Evolutionary conservation across 2,797 vertebrate species (phyloP).

Genomic region (Sciurus carolinensis): DNA sequence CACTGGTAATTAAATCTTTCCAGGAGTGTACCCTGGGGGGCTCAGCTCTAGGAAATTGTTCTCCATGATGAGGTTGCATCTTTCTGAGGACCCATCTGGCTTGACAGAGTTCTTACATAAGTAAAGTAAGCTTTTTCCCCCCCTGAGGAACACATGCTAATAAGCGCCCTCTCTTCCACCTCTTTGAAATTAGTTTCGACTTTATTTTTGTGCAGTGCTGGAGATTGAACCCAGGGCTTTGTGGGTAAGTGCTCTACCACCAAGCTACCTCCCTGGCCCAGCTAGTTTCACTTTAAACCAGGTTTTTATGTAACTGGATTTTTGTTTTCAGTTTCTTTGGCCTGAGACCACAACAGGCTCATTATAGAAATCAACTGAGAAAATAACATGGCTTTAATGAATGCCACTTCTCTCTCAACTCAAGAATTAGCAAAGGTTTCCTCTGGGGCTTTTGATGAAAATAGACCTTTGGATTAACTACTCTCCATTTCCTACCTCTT

Average conservation of each 20-base stretch:
- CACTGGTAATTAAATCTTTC: constrained; percentile 5
- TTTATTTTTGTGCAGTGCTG: background rate
- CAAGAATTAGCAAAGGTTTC: background rate
- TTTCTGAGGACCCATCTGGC: constrained; percentile 9
- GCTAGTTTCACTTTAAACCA: constrained; percentile 32
- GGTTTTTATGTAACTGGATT: background rate
- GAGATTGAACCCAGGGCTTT: background rate
- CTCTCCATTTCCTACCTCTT: background rate
- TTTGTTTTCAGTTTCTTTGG: constrained; percentile 61
- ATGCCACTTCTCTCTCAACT: constrained; percentile 25
- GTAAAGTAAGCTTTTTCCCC: background rate
- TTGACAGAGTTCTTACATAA: constrained; percentile 37
- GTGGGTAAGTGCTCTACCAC: background rate
- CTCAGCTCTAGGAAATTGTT: background rate
- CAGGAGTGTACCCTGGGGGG: background rate
- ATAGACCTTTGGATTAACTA: background rate
- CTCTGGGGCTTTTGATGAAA: constrained; percentile 17
- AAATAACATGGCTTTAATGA: constrained; percentile 60
- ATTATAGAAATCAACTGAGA: constrained; percentile 63
- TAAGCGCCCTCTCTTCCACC: constrained; percentile 28
- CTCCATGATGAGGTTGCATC: background rate
- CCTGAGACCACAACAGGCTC: constrained; percentile 34
- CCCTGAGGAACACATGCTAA: constrained; percentile 12
- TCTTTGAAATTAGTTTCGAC: constrained; percentile 64
- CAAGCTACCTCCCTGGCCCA: no score